Evolutionary conservation across 2,888 invertebrate species (phyloP).

Genomic region (Idaea aversata): DNA sequence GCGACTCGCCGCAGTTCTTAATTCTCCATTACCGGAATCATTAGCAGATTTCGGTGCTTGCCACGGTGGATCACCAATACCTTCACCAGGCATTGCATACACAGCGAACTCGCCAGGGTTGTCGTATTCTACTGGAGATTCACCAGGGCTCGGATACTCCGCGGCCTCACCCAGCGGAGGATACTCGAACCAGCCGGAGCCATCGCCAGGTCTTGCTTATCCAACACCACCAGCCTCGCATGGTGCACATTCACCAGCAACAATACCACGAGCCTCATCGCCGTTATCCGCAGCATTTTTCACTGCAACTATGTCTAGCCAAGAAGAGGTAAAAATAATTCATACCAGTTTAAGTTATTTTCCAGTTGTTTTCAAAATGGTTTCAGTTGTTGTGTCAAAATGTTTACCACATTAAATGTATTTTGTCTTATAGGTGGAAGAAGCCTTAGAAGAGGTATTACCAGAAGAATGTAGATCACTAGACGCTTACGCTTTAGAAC

Average conservation of each 20-base stretch:
- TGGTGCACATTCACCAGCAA: slow-evolving; percentile 86
- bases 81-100: slow-evolving; percentile 77
- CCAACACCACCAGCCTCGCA: slow-evolving; percentile 94
- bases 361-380: no score
- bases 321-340: slow-evolving; percentile 81
- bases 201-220: slow-evolving; percentile 88
- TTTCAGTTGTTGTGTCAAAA: neutral
- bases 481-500: slow-evolving; percentile 82
- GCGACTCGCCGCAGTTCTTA: slow-evolving; percentile 87
- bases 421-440: slow-evolving; percentile 82
- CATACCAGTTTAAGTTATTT: neutral
- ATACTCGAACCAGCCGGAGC: slow-evolving; percentile 66
- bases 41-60: slow-evolving; percentile 91
- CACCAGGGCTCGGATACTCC: slow-evolving; percentile 64
- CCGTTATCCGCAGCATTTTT: slow-evolving; percentile 92
- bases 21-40: slow-evolving; percentile 89
- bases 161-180: slow-evolving; percentile 67
- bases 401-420: slow-evolving; percentile 11
- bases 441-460: slow-evolving; percentile 90
- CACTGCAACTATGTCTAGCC: slow-evolving; percentile 91
- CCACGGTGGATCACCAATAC: slow-evolving; percentile 80
- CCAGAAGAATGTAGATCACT: slow-evolving; percentile 86
- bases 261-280: slow-evolving; percentile 87
- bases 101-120: slow-evolving; percentile 82
- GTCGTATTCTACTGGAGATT: slow-evolving; percentile 86